phyloP scores from a whole-genome alignment of 1,140 invertebrate genomes.

The Charaxes varanes region DNA sequence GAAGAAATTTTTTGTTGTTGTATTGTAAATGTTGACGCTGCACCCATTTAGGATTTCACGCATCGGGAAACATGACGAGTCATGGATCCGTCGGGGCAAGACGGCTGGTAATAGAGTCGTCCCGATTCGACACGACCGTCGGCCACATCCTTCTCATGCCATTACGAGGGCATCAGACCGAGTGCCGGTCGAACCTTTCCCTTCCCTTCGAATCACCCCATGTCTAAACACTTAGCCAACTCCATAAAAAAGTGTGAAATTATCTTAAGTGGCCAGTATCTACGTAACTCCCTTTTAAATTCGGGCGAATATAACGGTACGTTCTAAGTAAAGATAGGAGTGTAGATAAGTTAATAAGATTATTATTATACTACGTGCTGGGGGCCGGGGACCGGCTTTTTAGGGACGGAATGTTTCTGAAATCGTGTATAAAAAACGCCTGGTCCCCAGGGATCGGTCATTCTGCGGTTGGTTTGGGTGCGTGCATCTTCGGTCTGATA shows the following conservation, averaged over 20 bases:
- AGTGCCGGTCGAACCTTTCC: constrained; percentile 15
- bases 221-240: constrained; percentile 47
- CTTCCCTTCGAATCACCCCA: constrained; percentile 27
- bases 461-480: constrained; percentile 53
- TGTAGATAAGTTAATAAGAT: constrained; percentile 72
- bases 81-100: constrained; percentile 23
- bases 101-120: constrained; percentile 43
- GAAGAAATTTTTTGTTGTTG: constrained; percentile 31
- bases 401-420: constrained; percentile 65
- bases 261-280: constrained; percentile 61
- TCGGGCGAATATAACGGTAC: constrained; percentile 64
- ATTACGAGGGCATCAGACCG: constrained; percentile 30
- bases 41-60: constrained; percentile 46
- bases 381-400: constrained; percentile 56
- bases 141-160: constrained; percentile 38
- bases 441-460: constrained; percentile 56
- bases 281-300: constrained; percentile 55
- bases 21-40: constrained; percentile 35
- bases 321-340: constrained; percentile 69
- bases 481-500: constrained; percentile 43
- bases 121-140: constrained; percentile 50
- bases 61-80: constrained; percentile 37
- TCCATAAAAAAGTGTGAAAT: constrained; percentile 61
- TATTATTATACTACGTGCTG: constrained; percentile 65
- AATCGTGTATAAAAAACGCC: constrained; percentile 68